Conservation (phyloP, 2,113 vertebrate species). For the Corythaixoides concolor region DNA sequence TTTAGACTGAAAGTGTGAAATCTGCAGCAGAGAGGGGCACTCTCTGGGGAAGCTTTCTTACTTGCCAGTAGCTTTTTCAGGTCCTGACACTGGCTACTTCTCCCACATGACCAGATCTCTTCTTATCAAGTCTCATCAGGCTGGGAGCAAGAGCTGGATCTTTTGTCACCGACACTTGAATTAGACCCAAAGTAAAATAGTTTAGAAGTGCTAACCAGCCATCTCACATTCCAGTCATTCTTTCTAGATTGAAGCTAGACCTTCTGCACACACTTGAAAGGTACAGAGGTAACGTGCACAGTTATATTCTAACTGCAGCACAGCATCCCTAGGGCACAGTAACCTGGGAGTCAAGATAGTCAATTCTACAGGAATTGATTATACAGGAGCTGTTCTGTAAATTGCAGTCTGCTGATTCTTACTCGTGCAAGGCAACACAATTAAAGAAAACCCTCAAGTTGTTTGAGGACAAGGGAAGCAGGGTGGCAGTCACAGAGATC, state of each 20-base stretch:
- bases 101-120: neutral
- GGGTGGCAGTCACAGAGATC: neutral
- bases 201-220: slow-evolving; percentile 7
- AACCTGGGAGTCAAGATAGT: neutral
- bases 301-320: neutral
- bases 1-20: neutral
- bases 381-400: neutral
- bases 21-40: neutral
- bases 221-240: neutral
- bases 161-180: neutral
- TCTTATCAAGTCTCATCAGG: neutral
- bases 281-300: neutral
- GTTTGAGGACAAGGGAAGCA: neutral
- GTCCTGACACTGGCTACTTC: slow-evolving; percentile 5
- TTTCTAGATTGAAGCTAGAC: neutral
- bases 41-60: neutral
- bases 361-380: neutral
- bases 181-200: neutral
- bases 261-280: neutral
- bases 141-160: neutral
- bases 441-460: neutral
- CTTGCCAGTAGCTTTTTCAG: neutral
- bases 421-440: neutral
- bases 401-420: neutral
- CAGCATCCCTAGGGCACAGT: neutral